Evolutionary conservation across 2,888 invertebrate species (phyloP), one percentile per base, ranked within the genome.

Genomic region (Seira sanloemensis): DNA sequence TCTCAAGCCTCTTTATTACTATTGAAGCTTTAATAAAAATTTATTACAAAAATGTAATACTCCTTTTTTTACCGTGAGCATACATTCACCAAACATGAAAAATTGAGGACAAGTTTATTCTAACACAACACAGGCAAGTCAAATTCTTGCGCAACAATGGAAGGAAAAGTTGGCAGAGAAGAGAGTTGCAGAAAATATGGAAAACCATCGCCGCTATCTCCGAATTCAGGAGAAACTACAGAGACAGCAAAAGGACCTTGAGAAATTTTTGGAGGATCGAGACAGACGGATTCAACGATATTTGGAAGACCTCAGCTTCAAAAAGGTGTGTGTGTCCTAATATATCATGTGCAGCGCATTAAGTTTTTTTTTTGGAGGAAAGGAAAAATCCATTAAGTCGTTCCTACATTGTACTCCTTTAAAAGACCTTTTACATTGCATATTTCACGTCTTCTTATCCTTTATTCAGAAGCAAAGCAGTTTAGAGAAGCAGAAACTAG

Each of bases 181-280:
- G 78, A 84, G 90, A 67, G 87, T 87, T 68, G 50, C 88, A 16
- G 90, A 91, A 77, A 90, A 90, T 62, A 78, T 89, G 46, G 88
- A 90, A 71, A 91, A 90, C 74, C 73, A 89, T 24, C 80, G 84
- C 25, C 85, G 90, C 66, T 90, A 90, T 86, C 89, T 91, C 72
- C 90, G 90, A 83, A 88, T 91, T 26, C 90, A 90, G 79, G 88
- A 89, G 37, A 90, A 89, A 79, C 88, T 90, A 67, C 88, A 90
- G 18, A 87, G 88, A 26, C 90, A 90, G 18, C 90, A 90, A 69
- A 88, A 86, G 19, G 86, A 87, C n/a, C 88, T 91, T 67, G 90
- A 90, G 23, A 86, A 80, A 50, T 90, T 89, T 62, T 89, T 90
- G 46, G 88, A 89, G 66, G 87, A 88, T 23, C 88, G 90, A 67